Conservation (phyloP, 1,140 invertebrate genomes). For the Cotesia glomerata region DNA sequence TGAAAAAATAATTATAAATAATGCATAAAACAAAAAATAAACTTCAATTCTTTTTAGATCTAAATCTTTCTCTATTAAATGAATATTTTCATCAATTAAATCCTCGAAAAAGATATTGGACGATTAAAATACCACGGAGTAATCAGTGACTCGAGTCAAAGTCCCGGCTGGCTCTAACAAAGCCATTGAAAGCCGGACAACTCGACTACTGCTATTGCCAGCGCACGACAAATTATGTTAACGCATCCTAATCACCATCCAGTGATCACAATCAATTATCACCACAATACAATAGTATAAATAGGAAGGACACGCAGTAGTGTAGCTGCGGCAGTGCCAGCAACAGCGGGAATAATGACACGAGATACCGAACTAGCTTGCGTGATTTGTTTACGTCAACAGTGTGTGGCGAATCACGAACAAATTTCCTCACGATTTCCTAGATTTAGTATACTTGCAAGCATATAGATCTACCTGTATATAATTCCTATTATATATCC, state of each 20-base stretch:
- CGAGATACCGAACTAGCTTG: not conserved
- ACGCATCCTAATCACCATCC: not conserved
- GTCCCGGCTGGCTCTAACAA: not conserved
- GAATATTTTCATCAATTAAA: not conserved
- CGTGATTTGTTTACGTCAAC: constrained; percentile 10
- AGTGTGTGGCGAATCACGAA: constrained; percentile 1
- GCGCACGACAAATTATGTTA: not conserved
- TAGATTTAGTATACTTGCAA: not conserved
- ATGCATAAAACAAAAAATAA: not conserved
- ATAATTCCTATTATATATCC: too few relatives aligned
- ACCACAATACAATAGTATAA: constrained; percentile 1
- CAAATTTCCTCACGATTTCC: constrained; percentile 1
- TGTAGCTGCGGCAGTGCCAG: too few relatives aligned
- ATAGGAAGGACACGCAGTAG: constrained; percentile 12
- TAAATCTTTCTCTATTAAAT: not conserved
- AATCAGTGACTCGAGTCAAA: not conserved
- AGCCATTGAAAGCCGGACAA: not conserved
- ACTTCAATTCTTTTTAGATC: too few relatives aligned
- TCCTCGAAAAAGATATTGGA: not conserved
- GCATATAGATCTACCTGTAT: not conserved
- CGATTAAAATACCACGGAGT: not conserved
- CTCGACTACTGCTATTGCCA: not conserved
- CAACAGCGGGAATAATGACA: not conserved
- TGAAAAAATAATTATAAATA: constrained; percentile 10
- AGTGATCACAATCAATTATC: constrained; percentile 24